phyloP scores from a whole-genome alignment of 2,888 invertebrate genomes.

The Synergus gifuensis region DNA sequence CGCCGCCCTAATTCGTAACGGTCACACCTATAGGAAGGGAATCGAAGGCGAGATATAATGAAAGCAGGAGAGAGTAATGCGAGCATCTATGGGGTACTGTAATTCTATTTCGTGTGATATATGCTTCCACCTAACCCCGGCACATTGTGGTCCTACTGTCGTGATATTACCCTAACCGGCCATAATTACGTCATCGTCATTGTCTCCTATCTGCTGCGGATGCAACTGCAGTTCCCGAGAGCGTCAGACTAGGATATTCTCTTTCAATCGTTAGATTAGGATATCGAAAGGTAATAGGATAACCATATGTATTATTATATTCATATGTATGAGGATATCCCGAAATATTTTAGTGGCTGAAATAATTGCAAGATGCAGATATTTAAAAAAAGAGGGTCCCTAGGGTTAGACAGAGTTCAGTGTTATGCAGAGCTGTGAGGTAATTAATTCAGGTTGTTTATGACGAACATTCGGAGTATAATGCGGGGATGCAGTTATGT shows the following conservation, averaged over 20 bases:
- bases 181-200: constrained; percentile 74
- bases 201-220: constrained; percentile 66
- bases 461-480: constrained; percentile 47
- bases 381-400: not conserved
- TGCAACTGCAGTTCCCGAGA: constrained; percentile 53
- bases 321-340: no score
- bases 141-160: constrained; percentile 64
- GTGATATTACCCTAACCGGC: constrained; percentile 73
- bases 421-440: not conserved
- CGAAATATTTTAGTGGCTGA: not conserved
- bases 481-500: constrained; percentile 68
- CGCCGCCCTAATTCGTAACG: constrained; percentile 48
- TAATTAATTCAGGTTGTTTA: constrained; percentile 44
- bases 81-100: constrained; percentile 34
- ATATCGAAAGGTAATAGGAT: no score
- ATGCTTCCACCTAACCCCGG: constrained; percentile 54
- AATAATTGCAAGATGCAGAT: not conserved
- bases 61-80: constrained; percentile 14
- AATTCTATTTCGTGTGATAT: constrained; percentile 53
- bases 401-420: not conserved
- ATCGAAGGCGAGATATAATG: constrained; percentile 47
- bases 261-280: no score
- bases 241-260: not conserved
- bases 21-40: constrained; percentile 13
- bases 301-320: no score